Evolutionary conservation across 2,888 invertebrate genomes (phyloP).

Genomic region (Dioctria linearis): DNA sequence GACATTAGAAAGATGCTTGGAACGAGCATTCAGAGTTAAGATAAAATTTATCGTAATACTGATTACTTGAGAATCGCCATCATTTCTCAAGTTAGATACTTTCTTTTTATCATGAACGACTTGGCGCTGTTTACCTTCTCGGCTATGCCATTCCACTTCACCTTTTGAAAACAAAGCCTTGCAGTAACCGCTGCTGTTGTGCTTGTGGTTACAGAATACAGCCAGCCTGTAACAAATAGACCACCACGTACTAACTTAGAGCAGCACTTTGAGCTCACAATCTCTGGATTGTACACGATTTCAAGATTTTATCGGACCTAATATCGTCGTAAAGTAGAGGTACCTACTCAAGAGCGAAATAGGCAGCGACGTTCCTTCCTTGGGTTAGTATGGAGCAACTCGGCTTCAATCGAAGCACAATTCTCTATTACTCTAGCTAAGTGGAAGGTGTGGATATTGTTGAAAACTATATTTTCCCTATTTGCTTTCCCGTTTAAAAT

Average conservation of each 20-base stretch:
- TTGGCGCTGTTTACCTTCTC: slow-evolving; percentile 2
- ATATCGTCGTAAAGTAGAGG: background rate
- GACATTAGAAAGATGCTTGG: background rate
- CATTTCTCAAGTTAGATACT: background rate
- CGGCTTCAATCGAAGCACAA: background rate
- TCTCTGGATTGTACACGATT: slow-evolving; percentile 36
- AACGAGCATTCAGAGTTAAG: background rate
- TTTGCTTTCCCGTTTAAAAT: slow-evolving; percentile 4
- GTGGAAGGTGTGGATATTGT: slow-evolving; percentile 49
- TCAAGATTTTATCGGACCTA: slow-evolving; percentile 35
- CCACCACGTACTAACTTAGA: background rate
- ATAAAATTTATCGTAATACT: slow-evolving; percentile 34
- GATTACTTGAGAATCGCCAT: slow-evolving; percentile 27
- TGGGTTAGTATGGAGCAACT: background rate
- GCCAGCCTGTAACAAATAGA: background rate
- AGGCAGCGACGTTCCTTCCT: slow-evolving; percentile 16
- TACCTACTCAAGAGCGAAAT: slow-evolving; percentile 24
- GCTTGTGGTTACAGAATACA: background rate
- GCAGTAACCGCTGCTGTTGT: background rate
- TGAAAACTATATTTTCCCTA: slow-evolving; percentile 31
- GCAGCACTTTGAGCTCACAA: background rate
- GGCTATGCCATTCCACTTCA: too few species aligned
- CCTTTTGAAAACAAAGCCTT: background rate
- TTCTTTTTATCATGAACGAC: slow-evolving; percentile 23
- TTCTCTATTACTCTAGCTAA: slow-evolving; percentile 7